Base-by-base conservation (phyloP, 2,113 vertebrate species). In the Hyla sarda region DNA sequence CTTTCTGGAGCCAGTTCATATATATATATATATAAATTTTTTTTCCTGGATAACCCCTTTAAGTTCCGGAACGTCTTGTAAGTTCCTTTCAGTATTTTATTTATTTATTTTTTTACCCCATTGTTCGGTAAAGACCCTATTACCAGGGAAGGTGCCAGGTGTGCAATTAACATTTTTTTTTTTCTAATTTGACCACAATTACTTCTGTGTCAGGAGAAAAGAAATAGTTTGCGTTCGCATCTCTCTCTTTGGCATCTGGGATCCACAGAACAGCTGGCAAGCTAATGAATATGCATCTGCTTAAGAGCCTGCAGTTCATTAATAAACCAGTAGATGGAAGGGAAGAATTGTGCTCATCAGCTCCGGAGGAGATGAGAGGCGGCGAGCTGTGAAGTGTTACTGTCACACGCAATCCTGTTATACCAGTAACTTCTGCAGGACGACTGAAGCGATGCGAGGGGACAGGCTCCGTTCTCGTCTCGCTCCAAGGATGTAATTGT, bases 201-300 rank as follows among this genome's bases (percentile, higher is more conserved):
- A 94, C 93, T 94, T 92, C 73, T 93, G 90, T 93, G 93, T 91
- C 93, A 91, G 87, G 88, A 87, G 92, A 92, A 93, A 90, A 87
- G 71, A 81, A 0, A 86, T 88, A 78, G 75, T 85, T 85, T 85
- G 74, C 74, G 83, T 85, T 91, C 91, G 89, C 88, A 89, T 92
- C 93, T 91, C 91, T 93, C 88, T 93, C 92, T 92, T 87, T 74
- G 93, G 95, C 94, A 95, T 95, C 94, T 94, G 94, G 94, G 92
- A 92, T 92, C 91, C 92, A 90, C 92, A 89, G 91, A 94, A 93
- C 95, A 96, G 93, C 95, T 96, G 94, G 95, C 93, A 92, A 94
- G 90, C 93, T 96, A 95, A 96, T 96, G 92, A 95, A 96, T 95
- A 95, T 96, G 93, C 95, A 96, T 94, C 95, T 96, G 94, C 92